Evolutionary conservation across 2,888 invertebrate genomes (phyloP), one percentile per base, ranked within the genome.

Genomic region (Ormyrus thymus): DNA sequence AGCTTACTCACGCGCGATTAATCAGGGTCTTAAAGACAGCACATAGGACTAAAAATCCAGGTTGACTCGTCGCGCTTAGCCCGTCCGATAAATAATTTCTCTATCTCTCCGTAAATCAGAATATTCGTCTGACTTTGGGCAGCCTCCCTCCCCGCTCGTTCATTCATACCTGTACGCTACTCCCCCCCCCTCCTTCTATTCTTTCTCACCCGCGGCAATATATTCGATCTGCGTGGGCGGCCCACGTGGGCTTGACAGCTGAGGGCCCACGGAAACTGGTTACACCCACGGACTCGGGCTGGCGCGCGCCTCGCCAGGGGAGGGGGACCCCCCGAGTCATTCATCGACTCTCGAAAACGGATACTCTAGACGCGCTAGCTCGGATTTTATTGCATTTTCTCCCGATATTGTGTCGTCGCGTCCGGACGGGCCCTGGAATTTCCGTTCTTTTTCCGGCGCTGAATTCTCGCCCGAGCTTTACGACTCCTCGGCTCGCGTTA

Each of bases 241-340:
- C 83, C 88, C 89, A 89, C 89, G 89, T 89, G 89, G 89, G 89
- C 83, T 87, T 88, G 89, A 89, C 89, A 89, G 88, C 86, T 89
- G 85, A 78, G 80, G 86, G 86, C 88, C 88, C 84, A 87, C 88
- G 86, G 87, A 85, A 89, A 89, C 88, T 87, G 88, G 89, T 89
- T 85, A 89, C 89, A 88, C 89, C 89, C 86, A 89, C 89, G 84
- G 84, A 55, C 7, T 15, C 6, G 46, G 15, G 51, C n/a, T 15
- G 11, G 7, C 45, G 59, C n/a, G 50, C 61, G 70, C 50, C 11
- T 11, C 29, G 29, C 43, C 48, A 8, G 13, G 15, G 64, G 1
- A 6, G n/a, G 48, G 43, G 51, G 51, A 29, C 29, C 29, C 29
- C 29, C 8, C 55, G 66, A 72, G 59, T 73, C 71, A 56, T 73